Percentiles rank a stretch among this genome's conserved stretches.
Conservation (phyloP, 2,888 invertebrate species). For the Eilema sororculum region DNA sequence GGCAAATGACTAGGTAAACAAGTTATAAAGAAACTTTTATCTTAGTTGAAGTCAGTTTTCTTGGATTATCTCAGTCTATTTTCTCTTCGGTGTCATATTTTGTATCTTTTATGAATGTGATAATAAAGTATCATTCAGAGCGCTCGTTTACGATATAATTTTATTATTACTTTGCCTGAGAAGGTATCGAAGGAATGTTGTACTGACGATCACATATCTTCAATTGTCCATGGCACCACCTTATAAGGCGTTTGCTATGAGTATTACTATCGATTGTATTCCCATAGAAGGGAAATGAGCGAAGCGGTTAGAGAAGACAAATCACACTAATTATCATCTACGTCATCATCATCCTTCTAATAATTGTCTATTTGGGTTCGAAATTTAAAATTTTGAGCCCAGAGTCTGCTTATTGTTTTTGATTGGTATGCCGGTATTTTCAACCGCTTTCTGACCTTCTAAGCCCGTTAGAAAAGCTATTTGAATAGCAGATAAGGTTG, state of each 20-base stretch:
- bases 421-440: too few relatives aligned
- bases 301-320: too few relatives aligned
- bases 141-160: constrained; percentile 9
- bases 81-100: background rate
- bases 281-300: too few relatives aligned
- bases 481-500: too few relatives aligned
- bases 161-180: background rate
- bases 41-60: background rate
- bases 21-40: constrained; percentile 10
- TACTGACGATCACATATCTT: background rate
- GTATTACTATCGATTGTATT: too few relatives aligned
- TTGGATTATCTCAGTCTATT: constrained; percentile 9
- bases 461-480: too few relatives aligned
- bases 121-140: background rate
- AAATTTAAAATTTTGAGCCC: too few relatives aligned
- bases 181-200: background rate
- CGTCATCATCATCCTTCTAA: too few relatives aligned
- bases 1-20: background rate
- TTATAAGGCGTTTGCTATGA: background rate
- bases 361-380: too few relatives aligned
- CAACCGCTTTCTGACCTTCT: too few relatives aligned
- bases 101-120: background rate
- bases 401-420: too few relatives aligned
- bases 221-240: background rate
- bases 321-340: too few relatives aligned